Conservation (phyloP, 2,888 invertebrate genomes). For the Cybosia mesomella region DNA sequence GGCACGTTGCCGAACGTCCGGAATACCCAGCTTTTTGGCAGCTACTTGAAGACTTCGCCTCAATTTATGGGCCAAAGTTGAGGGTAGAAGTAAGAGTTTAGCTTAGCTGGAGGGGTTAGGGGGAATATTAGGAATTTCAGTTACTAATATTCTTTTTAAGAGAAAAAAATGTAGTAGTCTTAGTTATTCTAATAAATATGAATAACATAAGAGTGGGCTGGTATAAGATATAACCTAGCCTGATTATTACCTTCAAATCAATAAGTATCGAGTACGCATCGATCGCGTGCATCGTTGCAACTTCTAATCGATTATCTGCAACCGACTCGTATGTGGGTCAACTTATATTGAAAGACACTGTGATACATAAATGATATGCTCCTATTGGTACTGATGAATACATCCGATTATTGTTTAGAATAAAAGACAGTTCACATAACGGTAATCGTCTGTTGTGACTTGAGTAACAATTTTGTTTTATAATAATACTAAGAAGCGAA, state of each 20-base stretch:
- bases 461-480: too few relatives aligned
- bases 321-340: conserved; percentile 57
- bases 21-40: too few relatives aligned
- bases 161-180: too few relatives aligned
- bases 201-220: background rate
- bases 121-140: too few relatives aligned
- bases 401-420: conserved; percentile 10
- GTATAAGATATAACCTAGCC: background rate
- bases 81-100: too few relatives aligned
- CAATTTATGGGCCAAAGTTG: too few relatives aligned
- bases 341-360: conserved; percentile 61
- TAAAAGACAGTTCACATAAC: background rate
- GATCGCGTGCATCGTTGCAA: conserved; percentile 66
- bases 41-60: too few relatives aligned
- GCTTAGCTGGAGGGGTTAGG: too few relatives aligned
- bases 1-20: too few relatives aligned
- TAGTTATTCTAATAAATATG: background rate
- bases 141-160: too few relatives aligned
- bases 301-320: conserved; percentile 59
- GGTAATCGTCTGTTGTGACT: background rate
- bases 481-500: too few relatives aligned
- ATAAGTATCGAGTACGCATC: conserved; percentile 49
- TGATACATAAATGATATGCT: conserved; percentile 46
- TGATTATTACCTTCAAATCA: conserved; percentile 29
- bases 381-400: conserved; percentile 22